Conservation (phyloP, 2,888 invertebrate species). For the Caenorhabditis afra region DNA sequence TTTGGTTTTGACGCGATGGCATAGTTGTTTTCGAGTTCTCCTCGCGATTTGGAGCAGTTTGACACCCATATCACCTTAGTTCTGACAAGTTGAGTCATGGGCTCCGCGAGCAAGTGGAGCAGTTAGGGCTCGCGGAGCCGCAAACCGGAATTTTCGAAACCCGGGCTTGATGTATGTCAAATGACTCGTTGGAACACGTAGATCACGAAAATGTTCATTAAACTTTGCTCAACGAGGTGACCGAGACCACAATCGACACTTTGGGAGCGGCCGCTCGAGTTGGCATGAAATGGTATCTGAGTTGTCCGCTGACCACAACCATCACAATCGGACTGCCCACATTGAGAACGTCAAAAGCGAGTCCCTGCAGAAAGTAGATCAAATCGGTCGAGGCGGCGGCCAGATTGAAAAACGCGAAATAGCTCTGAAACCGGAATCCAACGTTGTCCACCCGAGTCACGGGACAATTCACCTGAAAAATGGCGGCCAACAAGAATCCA, state of each 20-base stretch:
- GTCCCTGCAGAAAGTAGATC: conserved; percentile 25
- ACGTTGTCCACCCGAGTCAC: too few relatives aligned
- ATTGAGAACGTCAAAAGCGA: conserved; percentile 43
- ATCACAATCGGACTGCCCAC: conserved; percentile 47
- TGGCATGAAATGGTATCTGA: conserved; percentile 35
- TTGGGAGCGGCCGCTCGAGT: conserved; percentile 2
- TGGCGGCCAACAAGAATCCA: conserved; percentile 28
- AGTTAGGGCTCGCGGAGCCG: not conserved
- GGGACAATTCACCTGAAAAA: conserved; percentile 32
- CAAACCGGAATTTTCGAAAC: not conserved
- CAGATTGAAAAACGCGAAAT: conserved; percentile 36
- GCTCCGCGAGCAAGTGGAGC: not conserved
- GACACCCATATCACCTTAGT: not conserved
- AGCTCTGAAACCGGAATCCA: conserved; percentile 36
- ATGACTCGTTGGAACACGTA: not conserved
- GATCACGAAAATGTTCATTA: not conserved
- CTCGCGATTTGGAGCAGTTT: not conserved
- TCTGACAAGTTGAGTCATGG: not conserved
- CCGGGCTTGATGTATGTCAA: not conserved
- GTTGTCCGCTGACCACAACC: conserved; percentile 39
- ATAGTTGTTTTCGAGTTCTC: not conserved
- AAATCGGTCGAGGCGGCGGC: conserved; percentile 1
- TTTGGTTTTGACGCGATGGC: too few relatives aligned
- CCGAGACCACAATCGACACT: conserved; percentile 29
- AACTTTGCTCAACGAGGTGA: conserved; percentile 21